Evolutionary conservation across 1,140 invertebrate genomes (phyloP).

Genomic region (Bombus vancouverensis): DNA sequence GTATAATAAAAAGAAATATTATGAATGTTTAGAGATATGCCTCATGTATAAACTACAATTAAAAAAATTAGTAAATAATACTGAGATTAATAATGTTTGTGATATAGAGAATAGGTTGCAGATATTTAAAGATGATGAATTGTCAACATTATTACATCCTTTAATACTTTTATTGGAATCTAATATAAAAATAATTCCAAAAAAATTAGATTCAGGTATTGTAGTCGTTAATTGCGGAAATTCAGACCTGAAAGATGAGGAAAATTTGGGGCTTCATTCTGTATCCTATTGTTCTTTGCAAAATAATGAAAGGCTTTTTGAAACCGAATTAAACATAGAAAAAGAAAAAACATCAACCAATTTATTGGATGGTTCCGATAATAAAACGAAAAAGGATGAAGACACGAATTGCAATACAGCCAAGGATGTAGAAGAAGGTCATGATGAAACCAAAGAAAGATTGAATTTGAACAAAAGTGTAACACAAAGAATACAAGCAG

Average conservation of each 20-base stretch:
- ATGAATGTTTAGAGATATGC: constrained; percentile 73
- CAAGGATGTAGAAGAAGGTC: not conserved
- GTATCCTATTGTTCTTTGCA: not conserved
- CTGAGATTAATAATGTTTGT: constrained; percentile 41
- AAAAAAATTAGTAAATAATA: constrained; percentile 40
- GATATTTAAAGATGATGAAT: constrained; percentile 27
- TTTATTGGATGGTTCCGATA: too few species aligned
- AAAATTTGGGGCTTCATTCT: constrained; percentile 11
- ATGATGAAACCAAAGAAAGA: not conserved
- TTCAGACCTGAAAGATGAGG: constrained; percentile 6
- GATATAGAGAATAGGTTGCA: constrained; percentile 39
- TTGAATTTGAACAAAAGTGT: constrained; percentile 36
- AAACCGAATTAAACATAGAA: not conserved
- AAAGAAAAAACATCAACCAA: not conserved
- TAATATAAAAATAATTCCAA: constrained; percentile 56
- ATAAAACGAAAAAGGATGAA: not conserved
- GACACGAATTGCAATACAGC: constrained; percentile 25
- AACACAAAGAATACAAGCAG: constrained; percentile 67
- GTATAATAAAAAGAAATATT: constrained; percentile 71
- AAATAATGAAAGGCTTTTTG: not conserved
- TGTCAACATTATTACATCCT: constrained; percentile 59
- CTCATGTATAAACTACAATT: constrained; percentile 69
- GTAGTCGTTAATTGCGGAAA: constrained; percentile 75
- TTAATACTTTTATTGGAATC: constrained; percentile 71
- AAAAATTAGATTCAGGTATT: constrained; percentile 75